A percentile compares a stretch with the other conserved stretches of the same genome.
These are phyloP conservation scores for Caenorhabditis wallacei DNA, from an alignment of 2,888 invertebrate genomes.

Conservation along the genomic window DNA sequence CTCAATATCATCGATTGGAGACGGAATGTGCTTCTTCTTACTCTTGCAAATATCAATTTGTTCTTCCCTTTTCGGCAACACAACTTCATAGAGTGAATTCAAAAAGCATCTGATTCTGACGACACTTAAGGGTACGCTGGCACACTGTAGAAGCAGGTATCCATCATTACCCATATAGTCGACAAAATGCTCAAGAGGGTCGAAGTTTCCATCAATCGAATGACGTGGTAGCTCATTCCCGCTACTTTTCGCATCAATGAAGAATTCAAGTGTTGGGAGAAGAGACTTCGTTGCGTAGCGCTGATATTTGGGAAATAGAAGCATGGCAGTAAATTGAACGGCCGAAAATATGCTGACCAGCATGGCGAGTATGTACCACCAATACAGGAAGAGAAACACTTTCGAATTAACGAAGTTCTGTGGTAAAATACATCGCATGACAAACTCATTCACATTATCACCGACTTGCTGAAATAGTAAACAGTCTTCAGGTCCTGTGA, in stretches of 20 bases:
- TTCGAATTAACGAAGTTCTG: constrained; percentile 72
- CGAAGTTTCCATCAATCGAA: constrained; percentile 18
- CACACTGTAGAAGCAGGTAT: constrained; percentile 45
- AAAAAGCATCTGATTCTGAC: constrained; percentile 14
- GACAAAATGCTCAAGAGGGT: constrained; percentile 43
- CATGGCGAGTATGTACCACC: constrained; percentile 67
- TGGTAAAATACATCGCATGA: constrained; percentile 65
- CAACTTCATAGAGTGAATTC: constrained; percentile 15
- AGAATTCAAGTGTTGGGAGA: constrained; percentile 57
- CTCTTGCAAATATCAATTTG: not conserved
- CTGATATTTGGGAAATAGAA: constrained; percentile 41
- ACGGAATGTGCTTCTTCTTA: not conserved
- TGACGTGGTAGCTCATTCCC: not conserved
- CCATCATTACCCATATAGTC: constrained; percentile 62
- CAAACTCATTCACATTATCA: constrained; percentile 24
- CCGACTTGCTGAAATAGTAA: constrained; percentile 41
- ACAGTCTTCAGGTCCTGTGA: too few relatives aligned
- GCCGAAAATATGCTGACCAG: constrained; percentile 58
- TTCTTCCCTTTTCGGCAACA: not conserved
- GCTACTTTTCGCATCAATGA: constrained; percentile 16
- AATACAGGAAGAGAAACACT: constrained; percentile 70
- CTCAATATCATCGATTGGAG: not conserved
- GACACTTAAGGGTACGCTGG: constrained; percentile 48
- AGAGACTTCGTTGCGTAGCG: constrained; percentile 49
- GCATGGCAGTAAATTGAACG: constrained; percentile 40